Base-by-base conservation (phyloP, 1,140 invertebrate species). In the Zaprionus ornatus region DNA sequence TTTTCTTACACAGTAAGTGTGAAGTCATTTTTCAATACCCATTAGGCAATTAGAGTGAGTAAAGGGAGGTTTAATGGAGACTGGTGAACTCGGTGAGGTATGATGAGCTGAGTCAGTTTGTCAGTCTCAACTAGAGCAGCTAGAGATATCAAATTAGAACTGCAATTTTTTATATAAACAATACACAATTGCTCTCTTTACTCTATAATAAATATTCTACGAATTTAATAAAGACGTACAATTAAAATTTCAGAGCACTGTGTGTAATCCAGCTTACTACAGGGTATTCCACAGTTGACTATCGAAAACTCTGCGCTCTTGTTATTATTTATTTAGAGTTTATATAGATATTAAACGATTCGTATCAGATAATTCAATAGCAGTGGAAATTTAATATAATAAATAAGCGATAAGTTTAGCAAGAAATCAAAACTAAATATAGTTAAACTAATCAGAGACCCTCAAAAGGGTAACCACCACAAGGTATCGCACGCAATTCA, bases 381-480 rank as follows among this genome's bases (percentile, higher is more conserved):
- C 45, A 21, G 17, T 48, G 10, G 45, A 59, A 59, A 64, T 59
- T 56, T 61, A 21, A 52, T 32, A 63, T 73, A 60, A 73, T 67
- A 72, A 57, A 50, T 23, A 13, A n/a, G 6, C 68, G 71, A 74
- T 74, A 68, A 68, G 52, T 55, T 55, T 55, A 55, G 52, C 23
- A 7, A 7, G 52, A 55, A 55, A 29, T 27, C 7, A 13, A 27
- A 50, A 45, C n/a, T 50, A 50, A 50, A 50, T 21, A 50, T 50
- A 50, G 45, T 50, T 50, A 1, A 50, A 12, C 45, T 50, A 23
- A 50, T 50, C 45, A 9, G 17, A 50, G 45, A 21, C 45, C 12
- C 17, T 19, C 17, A 0, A 6, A 21, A 23, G 45, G 19, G 42
- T 48, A 40, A 19, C 7, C 19, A 50, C 3, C 19, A 12, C 21